These are phyloP conservation scores for Cacoxenus indagator DNA, from an alignment of 2,888 invertebrate genomes.

Conservation along the genomic window DNA sequence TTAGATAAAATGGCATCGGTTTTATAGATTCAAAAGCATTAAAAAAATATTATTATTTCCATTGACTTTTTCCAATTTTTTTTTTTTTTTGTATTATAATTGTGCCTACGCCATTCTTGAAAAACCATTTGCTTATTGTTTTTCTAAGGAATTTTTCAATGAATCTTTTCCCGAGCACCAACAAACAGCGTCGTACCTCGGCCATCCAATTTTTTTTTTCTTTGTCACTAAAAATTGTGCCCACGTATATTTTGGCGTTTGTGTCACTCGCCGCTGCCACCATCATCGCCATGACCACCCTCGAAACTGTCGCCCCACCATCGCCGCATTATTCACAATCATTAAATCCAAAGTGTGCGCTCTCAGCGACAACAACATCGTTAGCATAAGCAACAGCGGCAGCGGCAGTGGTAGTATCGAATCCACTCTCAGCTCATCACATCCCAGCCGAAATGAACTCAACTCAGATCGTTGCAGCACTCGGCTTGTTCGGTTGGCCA, in stretches of 20 bases:
- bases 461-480: conserved; percentile 41
- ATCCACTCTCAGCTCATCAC: conserved; percentile 27
- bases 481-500: conserved; percentile 18
- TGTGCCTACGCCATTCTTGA: not conserved
- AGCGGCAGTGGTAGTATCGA: no score
- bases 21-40: conserved; percentile 28
- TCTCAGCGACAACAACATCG: conserved; percentile 23
- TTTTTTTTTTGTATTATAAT: no score
- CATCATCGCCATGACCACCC: not conserved
- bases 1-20: not conserved
- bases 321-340: not conserved
- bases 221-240: not conserved
- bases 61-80: not conserved
- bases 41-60: conserved; percentile 40
- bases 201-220: conserved; percentile 20
- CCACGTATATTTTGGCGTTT: conserved; percentile 20
- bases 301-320: not conserved
- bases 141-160: conserved; percentile 46
- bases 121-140: conserved; percentile 18
- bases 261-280: conserved; percentile 2
- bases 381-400: conserved; percentile 20
- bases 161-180: conserved; percentile 35
- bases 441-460: conserved; percentile 18
- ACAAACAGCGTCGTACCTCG: conserved; percentile 9
- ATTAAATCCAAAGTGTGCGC: not conserved